Conservation (phyloP, 2,888 invertebrate species). For the Eilema griseolum region DNA sequence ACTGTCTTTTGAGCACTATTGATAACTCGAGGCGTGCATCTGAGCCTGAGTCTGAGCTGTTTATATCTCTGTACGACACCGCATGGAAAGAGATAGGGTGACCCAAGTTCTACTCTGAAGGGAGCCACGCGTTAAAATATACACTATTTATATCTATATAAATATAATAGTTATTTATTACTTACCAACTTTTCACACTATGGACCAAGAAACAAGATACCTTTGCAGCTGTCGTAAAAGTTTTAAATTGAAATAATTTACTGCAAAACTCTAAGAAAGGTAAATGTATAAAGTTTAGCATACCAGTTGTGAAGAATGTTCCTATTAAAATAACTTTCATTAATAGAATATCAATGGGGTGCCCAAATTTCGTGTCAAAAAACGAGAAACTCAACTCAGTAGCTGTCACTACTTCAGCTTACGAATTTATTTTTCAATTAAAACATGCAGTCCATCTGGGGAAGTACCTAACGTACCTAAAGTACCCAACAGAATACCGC, state of each 20-base stretch:
- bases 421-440: not conserved
- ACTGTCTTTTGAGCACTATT: too few species aligned
- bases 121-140: too few species aligned
- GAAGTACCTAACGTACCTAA: too few species aligned
- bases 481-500: too few species aligned
- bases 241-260: not conserved
- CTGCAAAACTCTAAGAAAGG: not conserved
- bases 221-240: not conserved
- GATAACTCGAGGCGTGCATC: too few species aligned
- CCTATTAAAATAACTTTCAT: not conserved
- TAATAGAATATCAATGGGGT: not conserved
- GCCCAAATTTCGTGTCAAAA: not conserved
- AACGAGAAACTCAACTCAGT: not conserved
- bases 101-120: too few species aligned
- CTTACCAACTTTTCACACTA: not conserved
- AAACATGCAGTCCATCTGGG: too few species aligned
- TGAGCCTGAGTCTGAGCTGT: too few species aligned
- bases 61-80: too few species aligned
- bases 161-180: not conserved
- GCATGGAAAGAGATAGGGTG: too few species aligned
- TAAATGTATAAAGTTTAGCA: constrained; percentile 1
- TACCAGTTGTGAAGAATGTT: not conserved
- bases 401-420: not conserved
- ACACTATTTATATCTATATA: too few species aligned
- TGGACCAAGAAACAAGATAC: not conserved